A percentile compares a stretch with the other conserved stretches of the same genome.
These are phyloP conservation scores for Macropodus opercularis DNA, from an alignment of 2,797 vertebrate genomes.

Conservation along the genomic window DNA sequence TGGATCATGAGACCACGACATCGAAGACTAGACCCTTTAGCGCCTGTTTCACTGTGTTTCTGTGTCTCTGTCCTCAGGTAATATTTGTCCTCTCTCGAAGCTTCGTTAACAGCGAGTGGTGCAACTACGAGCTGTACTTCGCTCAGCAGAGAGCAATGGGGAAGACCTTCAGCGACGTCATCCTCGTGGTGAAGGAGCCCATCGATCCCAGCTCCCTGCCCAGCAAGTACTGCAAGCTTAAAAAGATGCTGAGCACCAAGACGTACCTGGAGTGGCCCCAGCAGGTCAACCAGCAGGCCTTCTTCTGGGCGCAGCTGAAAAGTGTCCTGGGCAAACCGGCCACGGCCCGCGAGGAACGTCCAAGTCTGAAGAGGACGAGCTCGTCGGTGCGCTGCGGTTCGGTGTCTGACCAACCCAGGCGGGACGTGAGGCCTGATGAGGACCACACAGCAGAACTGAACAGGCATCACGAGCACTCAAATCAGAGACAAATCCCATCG, in stretches of 20 bases:
- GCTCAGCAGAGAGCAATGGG: constrained; percentile 88
- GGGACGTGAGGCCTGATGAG: constrained; percentile 8
- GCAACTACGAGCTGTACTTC: constrained; percentile 91
- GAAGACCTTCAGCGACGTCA: constrained; percentile 82
- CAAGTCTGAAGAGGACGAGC: constrained; percentile 49
- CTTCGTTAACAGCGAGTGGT: constrained; percentile 91
- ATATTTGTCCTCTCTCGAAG: constrained; percentile 86
- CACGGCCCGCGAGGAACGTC: not conserved
- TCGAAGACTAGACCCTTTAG: no score
- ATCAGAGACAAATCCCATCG: constrained; percentile 34
- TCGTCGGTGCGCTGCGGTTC: constrained; percentile 50
- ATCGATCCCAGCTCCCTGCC: constrained; percentile 81
- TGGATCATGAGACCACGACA: not conserved
- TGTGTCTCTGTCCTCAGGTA: constrained; percentile 61
- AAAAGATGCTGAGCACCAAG: constrained; percentile 86
- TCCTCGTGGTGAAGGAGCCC: constrained; percentile 86
- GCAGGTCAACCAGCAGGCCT: constrained; percentile 78
- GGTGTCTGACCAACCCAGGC: constrained; percentile 30
- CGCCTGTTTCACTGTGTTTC: not conserved
- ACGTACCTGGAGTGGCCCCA: constrained; percentile 90
- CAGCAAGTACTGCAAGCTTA: constrained; percentile 85
- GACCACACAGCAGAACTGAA: constrained; percentile 20
- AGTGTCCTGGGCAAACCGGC: constrained; percentile 81
- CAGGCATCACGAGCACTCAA: constrained; percentile 13
- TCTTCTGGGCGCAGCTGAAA: constrained; percentile 87